Evolutionary conservation across 2,113 vertebrate genomes (phyloP), one percentile per base, ranked within the genome.

Genomic region (Corapipo altera): DNA sequence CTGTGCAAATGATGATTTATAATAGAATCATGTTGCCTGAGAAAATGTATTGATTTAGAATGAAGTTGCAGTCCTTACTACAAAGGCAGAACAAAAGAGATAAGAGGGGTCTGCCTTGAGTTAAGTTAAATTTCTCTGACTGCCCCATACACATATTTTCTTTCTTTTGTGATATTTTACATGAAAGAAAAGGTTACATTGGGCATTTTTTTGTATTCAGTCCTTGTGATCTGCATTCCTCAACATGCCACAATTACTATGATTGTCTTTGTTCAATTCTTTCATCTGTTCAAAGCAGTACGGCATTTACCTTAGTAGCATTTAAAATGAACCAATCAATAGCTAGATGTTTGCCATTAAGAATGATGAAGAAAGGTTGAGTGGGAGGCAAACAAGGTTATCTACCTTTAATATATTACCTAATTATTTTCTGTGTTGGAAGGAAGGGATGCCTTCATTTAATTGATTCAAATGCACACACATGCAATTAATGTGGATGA

Each of bases 1-100:
- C 97, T 92, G 96, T 97, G 97, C 97, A 98, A 98, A 99, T 97
- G 98, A 98, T 99, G 98, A 99, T 98, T 98, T 98, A 99, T 98
- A 98, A 98, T 92, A 86, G 91, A 95, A 95, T 98, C 96, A 69
- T 79, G 92, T 96, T 98, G 97, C 98, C 98, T 95, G 97, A 98
- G 98, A 98, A 98, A 98, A 97, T 96, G 92, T 98, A 98, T 98
- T 98, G 99, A 99, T 99, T 98, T 96, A 78, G 81, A 79, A 74
- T 85, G 83, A 87, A 94, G 93, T 80, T 75, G 51, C 52, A 37
- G 61, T 72, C 69, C 73, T 78, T 51, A 62, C 76, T 88, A 69
- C 76, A 82, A 78, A 95, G 83, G 59, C 76, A 93, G 51, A 57
- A 52, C 5, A 33, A 57, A 90, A 66, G 59, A 88, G 62, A 87